phyloP scores from a whole-genome alignment of 2,888 invertebrate species.

The Scelioninae gen. 1 region DNA sequence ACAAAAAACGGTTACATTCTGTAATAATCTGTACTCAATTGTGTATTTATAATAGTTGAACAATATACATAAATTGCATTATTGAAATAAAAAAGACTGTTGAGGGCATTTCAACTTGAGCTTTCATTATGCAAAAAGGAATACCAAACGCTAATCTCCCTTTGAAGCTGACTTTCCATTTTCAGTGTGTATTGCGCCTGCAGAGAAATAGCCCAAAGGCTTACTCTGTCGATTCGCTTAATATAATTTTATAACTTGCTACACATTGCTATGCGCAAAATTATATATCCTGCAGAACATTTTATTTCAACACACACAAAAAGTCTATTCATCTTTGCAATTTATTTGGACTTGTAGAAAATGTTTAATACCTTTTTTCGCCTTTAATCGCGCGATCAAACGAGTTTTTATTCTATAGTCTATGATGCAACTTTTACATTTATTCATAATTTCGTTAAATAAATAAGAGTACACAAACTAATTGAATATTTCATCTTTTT shows the following conservation, averaged over 20 bases:
- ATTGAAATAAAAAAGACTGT: conserved; percentile 53
- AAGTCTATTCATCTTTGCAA: conserved; percentile 51
- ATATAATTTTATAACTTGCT: conserved; percentile 68
- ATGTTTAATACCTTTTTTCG: conserved; percentile 46
- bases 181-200: conserved; percentile 63
- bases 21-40: conserved; percentile 43
- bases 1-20: neutral
- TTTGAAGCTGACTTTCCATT: conserved; percentile 69
- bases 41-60: conserved; percentile 38
- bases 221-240: conserved; percentile 68
- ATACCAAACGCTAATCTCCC: conserved; percentile 64
- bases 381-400: conserved; percentile 4
- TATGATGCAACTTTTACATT: too few species aligned
- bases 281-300: conserved; percentile 53
- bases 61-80: conserved; percentile 54
- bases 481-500: too few species aligned
- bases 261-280: conserved; percentile 40
- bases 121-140: conserved; percentile 65
- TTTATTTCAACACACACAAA: conserved; percentile 34
- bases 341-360: conserved; percentile 18
- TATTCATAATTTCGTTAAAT: too few species aligned
- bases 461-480: too few species aligned
- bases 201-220: conserved; percentile 68
- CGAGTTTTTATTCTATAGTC: conserved; percentile 6
- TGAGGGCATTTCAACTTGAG: conserved; percentile 57